Percentiles rank a stretch among this genome's conserved stretches.
phyloP scores from a whole-genome alignment of 2,888 invertebrate species.

The Elysia crispata region DNA sequence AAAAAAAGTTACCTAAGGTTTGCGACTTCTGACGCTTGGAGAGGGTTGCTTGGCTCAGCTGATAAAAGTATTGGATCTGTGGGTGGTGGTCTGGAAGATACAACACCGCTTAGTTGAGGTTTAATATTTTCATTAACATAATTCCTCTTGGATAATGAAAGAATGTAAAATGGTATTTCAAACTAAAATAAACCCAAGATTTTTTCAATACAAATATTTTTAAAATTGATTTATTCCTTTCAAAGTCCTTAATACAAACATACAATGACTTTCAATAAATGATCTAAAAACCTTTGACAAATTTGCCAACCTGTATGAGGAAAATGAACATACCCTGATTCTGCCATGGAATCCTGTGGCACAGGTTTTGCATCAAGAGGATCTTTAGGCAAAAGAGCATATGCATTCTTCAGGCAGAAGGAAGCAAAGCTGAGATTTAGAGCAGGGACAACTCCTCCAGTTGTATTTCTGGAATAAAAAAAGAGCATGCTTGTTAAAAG shows the following conservation, averaged over 20 bases:
- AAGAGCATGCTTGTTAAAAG: too few species aligned
- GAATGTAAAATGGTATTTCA: too few species aligned
- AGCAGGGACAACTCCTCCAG: slow-evolving; percentile 91
- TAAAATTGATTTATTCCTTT: too few species aligned
- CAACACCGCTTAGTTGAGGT: too few species aligned
- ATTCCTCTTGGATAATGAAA: too few species aligned
- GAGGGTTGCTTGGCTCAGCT: slow-evolving; percentile 77
- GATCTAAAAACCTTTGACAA: background rate
- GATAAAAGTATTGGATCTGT: slow-evolving; percentile 68
- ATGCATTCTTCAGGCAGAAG: slow-evolving; percentile 91
- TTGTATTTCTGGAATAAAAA: slow-evolving; percentile 66
- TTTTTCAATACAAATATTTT: too few species aligned
- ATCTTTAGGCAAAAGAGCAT: slow-evolving; percentile 82
- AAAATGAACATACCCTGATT: slow-evolving; percentile 55
- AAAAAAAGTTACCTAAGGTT: slow-evolving; percentile 70
- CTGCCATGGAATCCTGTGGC: slow-evolving; percentile 55
- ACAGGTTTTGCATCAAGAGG: slow-evolving; percentile 55
- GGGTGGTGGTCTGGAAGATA: slow-evolving; percentile 53
- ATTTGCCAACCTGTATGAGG: background rate
- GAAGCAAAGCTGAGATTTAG: slow-evolving; percentile 93
- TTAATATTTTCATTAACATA: too few species aligned
- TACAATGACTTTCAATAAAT: too few species aligned
- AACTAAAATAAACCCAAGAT: too few species aligned
- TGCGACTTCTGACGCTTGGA: slow-evolving; percentile 73
- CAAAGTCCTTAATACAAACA: too few species aligned